Conservation (phyloP, 2,797 vertebrate genomes). For the Pseudochirops corinnae region DNA sequence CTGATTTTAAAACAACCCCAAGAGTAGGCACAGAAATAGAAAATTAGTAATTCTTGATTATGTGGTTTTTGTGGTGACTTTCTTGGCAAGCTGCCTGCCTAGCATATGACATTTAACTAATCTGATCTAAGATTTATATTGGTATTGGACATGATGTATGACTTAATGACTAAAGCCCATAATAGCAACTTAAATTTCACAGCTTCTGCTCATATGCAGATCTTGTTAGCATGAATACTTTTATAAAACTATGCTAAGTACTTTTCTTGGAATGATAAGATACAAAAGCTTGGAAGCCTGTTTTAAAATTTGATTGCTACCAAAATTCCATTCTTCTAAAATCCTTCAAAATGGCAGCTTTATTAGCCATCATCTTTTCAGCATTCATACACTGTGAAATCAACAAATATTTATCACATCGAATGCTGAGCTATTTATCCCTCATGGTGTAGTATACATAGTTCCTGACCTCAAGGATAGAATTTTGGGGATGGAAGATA, state of each 20-base stretch:
- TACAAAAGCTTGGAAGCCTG: slow-evolving; percentile 9
- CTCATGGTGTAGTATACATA: background rate
- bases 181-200: slow-evolving; percentile 45
- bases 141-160: background rate
- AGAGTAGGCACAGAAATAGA: background rate
- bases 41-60: slow-evolving; percentile 16
- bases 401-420: background rate
- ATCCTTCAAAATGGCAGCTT: background rate
- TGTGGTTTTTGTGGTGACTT: slow-evolving; percentile 41
- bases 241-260: slow-evolving; percentile 5
- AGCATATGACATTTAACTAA: slow-evolving; percentile 10
- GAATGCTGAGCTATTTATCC: background rate
- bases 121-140: slow-evolving; percentile 18
- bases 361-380: background rate
- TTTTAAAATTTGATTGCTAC: slow-evolving; percentile 13
- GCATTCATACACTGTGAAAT: background rate
- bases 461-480: background rate
- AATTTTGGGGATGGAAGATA: background rate
- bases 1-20: background rate
- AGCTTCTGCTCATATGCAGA: background rate
- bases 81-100: slow-evolving; percentile 34
- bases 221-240: slow-evolving; percentile 27
- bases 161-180: slow-evolving; percentile 16
- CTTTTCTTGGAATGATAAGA: slow-evolving; percentile 36
- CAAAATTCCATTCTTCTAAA: background rate